Conservation (phyloP, 64 coral and sea anemone species). For the Pocillopora verrucosa region DNA sequence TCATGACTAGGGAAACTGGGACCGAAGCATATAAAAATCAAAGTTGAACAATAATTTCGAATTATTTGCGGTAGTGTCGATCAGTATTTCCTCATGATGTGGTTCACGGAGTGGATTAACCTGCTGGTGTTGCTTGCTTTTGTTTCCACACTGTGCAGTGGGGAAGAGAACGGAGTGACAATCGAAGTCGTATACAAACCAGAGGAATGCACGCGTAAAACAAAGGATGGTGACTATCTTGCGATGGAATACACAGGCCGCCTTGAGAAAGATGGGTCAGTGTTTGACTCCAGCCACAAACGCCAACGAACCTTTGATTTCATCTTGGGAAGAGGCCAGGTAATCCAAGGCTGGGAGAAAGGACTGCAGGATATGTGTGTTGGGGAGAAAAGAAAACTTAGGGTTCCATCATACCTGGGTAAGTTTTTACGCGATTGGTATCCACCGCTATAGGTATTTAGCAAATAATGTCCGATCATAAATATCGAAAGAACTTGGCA, state of each 20-base stretch:
- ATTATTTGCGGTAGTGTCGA: too few relatives aligned
- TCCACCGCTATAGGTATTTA: neutral
- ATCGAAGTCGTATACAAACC: constrained; percentile 87
- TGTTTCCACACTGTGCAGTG: neutral
- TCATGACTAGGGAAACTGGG: too few relatives aligned
- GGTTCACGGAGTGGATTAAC: neutral
- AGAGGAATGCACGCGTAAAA: constrained; percentile 66
- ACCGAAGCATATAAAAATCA: too few relatives aligned
- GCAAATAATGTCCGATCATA: neutral
- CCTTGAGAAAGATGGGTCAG: constrained; percentile 69
- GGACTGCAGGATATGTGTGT: constrained; percentile 92
- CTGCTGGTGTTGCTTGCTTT: neutral
- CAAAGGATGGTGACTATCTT: constrained; percentile 68
- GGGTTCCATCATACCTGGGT: constrained; percentile 83
- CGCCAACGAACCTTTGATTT: constrained; percentile 86
- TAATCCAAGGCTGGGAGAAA: constrained; percentile 92
- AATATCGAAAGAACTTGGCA: too few relatives aligned
- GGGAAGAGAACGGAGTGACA: constrained; percentile 55
- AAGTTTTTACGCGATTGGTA: neutral
- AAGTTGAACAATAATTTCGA: too few relatives aligned
- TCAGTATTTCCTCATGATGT: neutral
- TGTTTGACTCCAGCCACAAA: constrained; percentile 83
- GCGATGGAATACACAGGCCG: constrained; percentile 89
- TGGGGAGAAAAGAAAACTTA: constrained; percentile 81
- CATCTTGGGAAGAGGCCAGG: constrained; percentile 86